phyloP scores from a whole-genome alignment of 2,888 invertebrate species.

The Orthosia gothica region DNA sequence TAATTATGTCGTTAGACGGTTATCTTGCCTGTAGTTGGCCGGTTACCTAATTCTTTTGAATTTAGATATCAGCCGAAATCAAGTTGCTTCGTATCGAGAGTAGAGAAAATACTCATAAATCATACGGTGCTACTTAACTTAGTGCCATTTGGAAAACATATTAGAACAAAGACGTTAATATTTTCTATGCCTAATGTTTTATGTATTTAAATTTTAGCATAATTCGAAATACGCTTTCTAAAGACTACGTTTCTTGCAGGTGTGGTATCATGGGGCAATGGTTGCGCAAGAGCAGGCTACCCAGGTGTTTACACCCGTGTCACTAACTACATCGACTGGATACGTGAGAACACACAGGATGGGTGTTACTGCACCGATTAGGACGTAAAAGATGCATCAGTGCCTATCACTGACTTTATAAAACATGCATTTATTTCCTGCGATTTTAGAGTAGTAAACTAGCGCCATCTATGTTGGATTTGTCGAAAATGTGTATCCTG shows the following conservation, averaged over 20 bases:
- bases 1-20: too few relatives aligned
- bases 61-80: too few relatives aligned
- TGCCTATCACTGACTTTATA: conserved; percentile 3
- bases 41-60: too few relatives aligned
- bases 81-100: conserved; percentile 1
- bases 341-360: conserved; percentile 94
- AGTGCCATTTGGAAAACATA: conserved; percentile 7
- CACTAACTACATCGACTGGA: conserved; percentile 96
- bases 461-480: conserved; percentile 52
- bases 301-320: conserved; percentile 97
- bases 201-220: conserved; percentile 29
- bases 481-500: conserved; percentile 4
- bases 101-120: conserved; percentile 7
- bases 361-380: conserved; percentile 95
- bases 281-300: conserved; percentile 96
- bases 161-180: conserved; percentile 26
- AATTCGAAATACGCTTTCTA: conserved; percentile 36
- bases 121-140: neutral
- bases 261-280: conserved; percentile 97
- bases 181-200: conserved; percentile 24
- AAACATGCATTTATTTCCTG: conserved; percentile 62
- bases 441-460: conserved; percentile 42
- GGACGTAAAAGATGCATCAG: conserved; percentile 35
- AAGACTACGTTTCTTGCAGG: conserved; percentile 86
- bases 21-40: too few relatives aligned